Evolutionary conservation across 2,113 vertebrate genomes (phyloP), one percentile per base, ranked within the genome.

Genomic region (Scomber colias): DNA sequence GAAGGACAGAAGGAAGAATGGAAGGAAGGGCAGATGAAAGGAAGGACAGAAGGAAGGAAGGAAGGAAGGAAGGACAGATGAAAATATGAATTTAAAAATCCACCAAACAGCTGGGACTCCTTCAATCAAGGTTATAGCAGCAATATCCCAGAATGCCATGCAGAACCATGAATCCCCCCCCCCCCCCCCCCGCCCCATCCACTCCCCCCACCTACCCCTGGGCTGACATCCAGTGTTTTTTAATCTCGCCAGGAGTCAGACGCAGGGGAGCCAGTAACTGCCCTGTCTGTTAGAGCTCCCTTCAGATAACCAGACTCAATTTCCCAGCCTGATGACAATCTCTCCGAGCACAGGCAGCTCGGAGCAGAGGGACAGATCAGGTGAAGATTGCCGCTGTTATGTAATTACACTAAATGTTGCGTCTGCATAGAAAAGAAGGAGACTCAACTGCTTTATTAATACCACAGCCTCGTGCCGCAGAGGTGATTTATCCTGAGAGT

Each of bases 121-220:
- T 83, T 87, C 77, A 76, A 46, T 86, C 83, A 89, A 87, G 87
- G 81, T 84, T 81, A 83, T 16, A 7, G 59, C 17, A 2, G 63
- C 49, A 71, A 74, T 86, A 60, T 83, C 84, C 78, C 83, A 86
- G 69, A 92, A 85, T 86, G 83, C 70, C 31, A 11, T 3, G 13
- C 46, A 59, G 48, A 17, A 3, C 21, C 50, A 21, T 60, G 54
- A 68, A 76, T 46, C 65, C 77, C 30, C 55, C 46, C 68, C 3
- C n/a, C 2, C 24, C 24, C 24, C 24, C 24, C 24, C 24, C 2
- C 24, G 1, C 24, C 24, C 21, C 21, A 1, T 1, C 1, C 21
- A 1, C 21, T 21, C 21, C 21, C 21, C 21, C 21, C 21, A 21
- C 21, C 21, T 21, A 21, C 21, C 21, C 21, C n/a, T 19, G 46